Conservation (phyloP, 1,140 invertebrate genomes). For the Conus ventricosus region DNA sequence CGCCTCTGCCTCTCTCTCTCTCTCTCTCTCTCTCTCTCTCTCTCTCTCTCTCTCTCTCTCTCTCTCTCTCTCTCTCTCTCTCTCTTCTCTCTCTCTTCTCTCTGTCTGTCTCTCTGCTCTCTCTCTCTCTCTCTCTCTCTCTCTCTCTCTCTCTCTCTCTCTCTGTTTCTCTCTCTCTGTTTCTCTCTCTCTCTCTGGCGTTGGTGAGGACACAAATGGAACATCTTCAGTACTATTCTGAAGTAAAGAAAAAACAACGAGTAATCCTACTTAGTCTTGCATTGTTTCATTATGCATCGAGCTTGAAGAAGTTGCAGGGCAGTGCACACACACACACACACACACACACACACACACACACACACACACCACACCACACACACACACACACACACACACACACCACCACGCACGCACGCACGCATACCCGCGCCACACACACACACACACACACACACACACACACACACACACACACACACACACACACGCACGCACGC, state of each 20-base stretch:
- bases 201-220: not conserved
- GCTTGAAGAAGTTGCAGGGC: no score
- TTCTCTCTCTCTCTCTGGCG: not conserved
- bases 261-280: no score
- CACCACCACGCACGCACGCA: no score
- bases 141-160: not conserved
- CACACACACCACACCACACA: not conserved
- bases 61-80: not conserved
- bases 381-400: not conserved
- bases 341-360: no score
- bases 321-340: no score
- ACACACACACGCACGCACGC: no score
- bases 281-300: no score
- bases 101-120: not conserved
- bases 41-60: not conserved
- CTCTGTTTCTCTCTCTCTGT: not conserved
- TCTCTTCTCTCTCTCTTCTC: constrained; percentile 16
- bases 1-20: not conserved
- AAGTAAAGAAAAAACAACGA: no score
- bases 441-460: constrained; percentile 6
- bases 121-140: not conserved
- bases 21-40: not conserved
- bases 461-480: no score
- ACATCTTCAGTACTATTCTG: no score
- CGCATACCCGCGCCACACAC: no score